These are phyloP conservation scores for Drosophila leontia DNA, from an alignment of 1,140 invertebrate species.

Conservation along the genomic window DNA sequence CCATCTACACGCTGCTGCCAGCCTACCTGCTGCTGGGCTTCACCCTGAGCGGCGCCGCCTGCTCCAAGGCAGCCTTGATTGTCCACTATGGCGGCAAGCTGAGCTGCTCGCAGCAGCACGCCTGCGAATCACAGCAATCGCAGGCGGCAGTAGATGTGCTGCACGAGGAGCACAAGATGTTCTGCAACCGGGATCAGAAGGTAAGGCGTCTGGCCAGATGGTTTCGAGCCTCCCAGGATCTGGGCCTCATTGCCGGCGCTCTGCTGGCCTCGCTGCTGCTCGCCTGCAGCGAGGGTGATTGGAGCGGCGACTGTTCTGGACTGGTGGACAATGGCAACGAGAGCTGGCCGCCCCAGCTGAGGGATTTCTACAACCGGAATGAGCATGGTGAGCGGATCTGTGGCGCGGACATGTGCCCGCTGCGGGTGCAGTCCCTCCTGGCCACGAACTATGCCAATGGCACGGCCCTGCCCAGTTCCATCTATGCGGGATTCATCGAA, in stretches of 20 bases:
- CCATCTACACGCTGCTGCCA: constrained; percentile 87
- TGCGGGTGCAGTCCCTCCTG: constrained; percentile 47
- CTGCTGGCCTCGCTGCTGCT: constrained; percentile 85
- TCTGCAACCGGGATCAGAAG: constrained; percentile 84
- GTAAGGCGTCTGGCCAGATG: constrained; percentile 77
- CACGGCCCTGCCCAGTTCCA: constrained; percentile 42
- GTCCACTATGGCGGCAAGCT: constrained; percentile 87
- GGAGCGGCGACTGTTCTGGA: constrained; percentile 60
- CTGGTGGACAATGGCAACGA: constrained; percentile 28
- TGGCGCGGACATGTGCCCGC: constrained; percentile 86
- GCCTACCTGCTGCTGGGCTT: constrained; percentile 87
- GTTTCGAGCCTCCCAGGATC: constrained; percentile 86
- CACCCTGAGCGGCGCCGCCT: constrained; percentile 86
- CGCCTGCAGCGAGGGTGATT: constrained; percentile 82
- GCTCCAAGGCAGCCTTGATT: constrained; percentile 87
- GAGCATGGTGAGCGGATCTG: constrained; percentile 86
- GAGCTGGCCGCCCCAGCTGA: constrained; percentile 45
- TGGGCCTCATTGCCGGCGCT: constrained; percentile 86
- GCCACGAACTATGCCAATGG: constrained; percentile 22
- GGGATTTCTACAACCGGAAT: constrained; percentile 85
- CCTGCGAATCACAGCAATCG: constrained; percentile 85
- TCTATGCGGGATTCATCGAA: constrained; percentile 70
- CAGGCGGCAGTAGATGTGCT: constrained; percentile 84
- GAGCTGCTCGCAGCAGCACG: constrained; percentile 85
- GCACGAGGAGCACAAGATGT: constrained; percentile 82